Conservation (phyloP, 2,113 vertebrate species). For the Cynopterus brachyotis region DNA sequence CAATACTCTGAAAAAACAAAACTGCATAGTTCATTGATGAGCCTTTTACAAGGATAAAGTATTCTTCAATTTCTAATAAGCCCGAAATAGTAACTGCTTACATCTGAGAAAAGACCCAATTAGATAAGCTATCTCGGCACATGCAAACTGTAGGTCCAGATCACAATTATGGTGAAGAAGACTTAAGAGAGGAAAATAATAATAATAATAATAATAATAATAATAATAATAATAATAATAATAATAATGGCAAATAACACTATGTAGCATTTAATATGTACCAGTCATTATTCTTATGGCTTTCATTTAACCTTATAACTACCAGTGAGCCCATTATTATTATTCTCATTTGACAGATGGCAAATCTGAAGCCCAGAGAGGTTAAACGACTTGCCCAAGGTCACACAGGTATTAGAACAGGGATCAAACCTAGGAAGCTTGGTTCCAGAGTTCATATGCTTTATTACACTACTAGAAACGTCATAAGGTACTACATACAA, state of each 20-base stretch:
- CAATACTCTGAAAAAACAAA: conserved; percentile 4
- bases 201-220: not conserved
- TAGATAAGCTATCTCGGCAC: not conserved
- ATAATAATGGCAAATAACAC: not conserved
- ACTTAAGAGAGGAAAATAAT: not conserved
- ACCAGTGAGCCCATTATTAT: not conserved
- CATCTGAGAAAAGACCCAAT: not conserved
- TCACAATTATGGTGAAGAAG: not conserved
- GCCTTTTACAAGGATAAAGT: not conserved
- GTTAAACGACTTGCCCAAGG: not conserved
- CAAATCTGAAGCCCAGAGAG: not conserved
- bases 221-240: not conserved
- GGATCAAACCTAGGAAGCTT: not conserved
- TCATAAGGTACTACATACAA: not conserved
- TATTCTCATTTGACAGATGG: not conserved
- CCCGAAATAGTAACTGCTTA: not conserved
- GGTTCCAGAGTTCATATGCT: not conserved
- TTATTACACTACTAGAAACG: not conserved
- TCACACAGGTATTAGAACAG: not conserved
- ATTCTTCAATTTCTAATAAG: not conserved
- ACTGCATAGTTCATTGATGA: not conserved
- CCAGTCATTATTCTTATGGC: not conserved
- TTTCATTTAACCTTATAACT: not conserved
- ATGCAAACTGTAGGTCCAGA: not conserved
- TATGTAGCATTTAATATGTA: not conserved